Base-by-base conservation (phyloP, 2,888 invertebrate genomes). In the Abrostola triplasia region DNA sequence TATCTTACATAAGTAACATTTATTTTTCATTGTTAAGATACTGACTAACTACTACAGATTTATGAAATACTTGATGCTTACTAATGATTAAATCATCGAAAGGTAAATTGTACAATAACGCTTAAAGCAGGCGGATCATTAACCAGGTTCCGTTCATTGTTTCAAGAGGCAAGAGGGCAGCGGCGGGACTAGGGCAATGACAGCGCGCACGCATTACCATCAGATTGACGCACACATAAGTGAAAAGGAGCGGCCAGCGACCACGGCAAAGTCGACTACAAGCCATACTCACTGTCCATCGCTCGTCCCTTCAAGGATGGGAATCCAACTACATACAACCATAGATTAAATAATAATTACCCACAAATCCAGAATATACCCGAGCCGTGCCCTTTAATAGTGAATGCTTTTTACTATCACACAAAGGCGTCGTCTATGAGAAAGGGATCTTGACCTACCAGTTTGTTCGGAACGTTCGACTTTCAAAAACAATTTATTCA, bases 361-460 rank as follows among this genome's bases (percentile, higher is more conserved):
- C 71, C 67, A 81, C 77, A 82, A 82, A 85, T 85, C 84, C 84
- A 81, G 86, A 87, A 83, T 88, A 83, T 85, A 90, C 88, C 87
- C 88, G 89, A 88, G 84, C 88, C 85, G 86, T 86, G 89, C 94
- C 94, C 92, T 92, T 92, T 90, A 88, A 92, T 92, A 92, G 90
- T 86, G 82, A 86, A 91, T 90, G 92, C 89, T 89, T 92, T 92
- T 92, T 90, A 92, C 93, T 92, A 93, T 89, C 80, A 85, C 85
- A 93, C 92, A 93, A 93, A 92, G 81, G 88, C 86, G 74, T 90
- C 85, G 88, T 94, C 93, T 94, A 94, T 94, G 93, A 94, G 94
- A 94, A 94, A 92, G 90, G 93, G 90, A 93, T 93, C 94, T 92
- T 92, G 94, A 94, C 92, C 93, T 94, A 94, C 94, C 94, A 94